A percentile compares a stretch with the other conserved stretches of the same genome.
These are phyloP conservation scores for Phaethon lepturus DNA, from an alignment of 2,113 vertebrate genomes.

Conservation along the genomic window DNA sequence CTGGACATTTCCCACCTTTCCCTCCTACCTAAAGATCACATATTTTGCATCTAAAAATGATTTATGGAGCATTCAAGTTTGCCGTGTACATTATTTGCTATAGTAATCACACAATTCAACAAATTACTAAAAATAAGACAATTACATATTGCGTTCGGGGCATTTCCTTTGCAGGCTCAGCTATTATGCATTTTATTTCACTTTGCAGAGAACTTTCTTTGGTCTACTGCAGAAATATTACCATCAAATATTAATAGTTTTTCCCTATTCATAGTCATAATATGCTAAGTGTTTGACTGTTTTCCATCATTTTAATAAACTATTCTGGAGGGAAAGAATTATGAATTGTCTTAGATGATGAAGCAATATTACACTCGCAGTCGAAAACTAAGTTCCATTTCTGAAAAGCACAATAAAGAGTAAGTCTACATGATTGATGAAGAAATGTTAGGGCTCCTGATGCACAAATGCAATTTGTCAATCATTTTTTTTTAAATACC, in stretches of 20 bases:
- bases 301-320: constrained; percentile 18
- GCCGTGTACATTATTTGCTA: neutral
- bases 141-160: neutral
- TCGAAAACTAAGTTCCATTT: neutral
- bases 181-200: neutral
- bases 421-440: neutral
- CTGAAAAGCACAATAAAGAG: neutral
- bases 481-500: neutral
- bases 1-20: too few species aligned
- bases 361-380: neutral
- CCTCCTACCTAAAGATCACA: fast-evolving
- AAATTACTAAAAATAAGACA: neutral
- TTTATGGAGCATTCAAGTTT: neutral
- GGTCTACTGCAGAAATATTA: constrained; percentile 1
- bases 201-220: neutral
- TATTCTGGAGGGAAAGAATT: neutral
- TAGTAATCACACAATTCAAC: neutral
- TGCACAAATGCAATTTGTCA: neutral
- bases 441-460: neutral
- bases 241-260: constrained; percentile 37
- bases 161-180: neutral
- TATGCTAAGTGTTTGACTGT: neutral
- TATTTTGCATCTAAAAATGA: neutral
- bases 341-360: neutral
- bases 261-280: neutral